These are phyloP conservation scores for Esox masquinongy DNA, from an alignment of 2,797 vertebrate species.

Conservation along the genomic window DNA sequence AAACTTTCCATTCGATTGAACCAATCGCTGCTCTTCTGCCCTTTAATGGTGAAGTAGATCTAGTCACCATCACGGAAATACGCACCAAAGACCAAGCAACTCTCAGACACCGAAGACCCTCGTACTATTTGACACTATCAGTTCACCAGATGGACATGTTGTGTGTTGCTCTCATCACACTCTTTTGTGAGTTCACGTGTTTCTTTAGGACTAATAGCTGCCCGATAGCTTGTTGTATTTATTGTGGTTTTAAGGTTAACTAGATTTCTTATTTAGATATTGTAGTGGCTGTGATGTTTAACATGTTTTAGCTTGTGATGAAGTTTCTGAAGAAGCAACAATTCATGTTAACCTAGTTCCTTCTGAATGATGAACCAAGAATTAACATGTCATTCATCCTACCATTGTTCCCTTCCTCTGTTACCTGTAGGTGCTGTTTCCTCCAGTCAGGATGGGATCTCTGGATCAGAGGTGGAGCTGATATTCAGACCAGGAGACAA, in stretches of 20 bases:
- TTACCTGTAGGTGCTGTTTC: constrained; percentile 21
- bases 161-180: not conserved
- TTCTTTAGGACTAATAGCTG: not conserved
- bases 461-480: constrained; percentile 24
- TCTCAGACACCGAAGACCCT: not conserved
- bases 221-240: not conserved
- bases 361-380: no score
- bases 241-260: no score
- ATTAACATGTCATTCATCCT: no score
- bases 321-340: not conserved
- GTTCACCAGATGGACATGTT: constrained; percentile 28
- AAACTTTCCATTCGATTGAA: constrained; percentile 19
- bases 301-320: not conserved
- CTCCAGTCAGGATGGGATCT: constrained; percentile 19
- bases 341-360: not conserved
- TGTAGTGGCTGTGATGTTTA: not conserved
- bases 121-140: constrained; percentile 4
- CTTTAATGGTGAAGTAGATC: not conserved
- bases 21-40: constrained; percentile 14
- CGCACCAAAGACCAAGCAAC: constrained; percentile 6
- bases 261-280: no score
- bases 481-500: constrained; percentile 36
- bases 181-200: constrained; percentile 26
- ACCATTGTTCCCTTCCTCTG: not conserved
- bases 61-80: not conserved